Conservation (phyloP, 2,113 vertebrate species). For the Desmodus rotundus region DNA sequence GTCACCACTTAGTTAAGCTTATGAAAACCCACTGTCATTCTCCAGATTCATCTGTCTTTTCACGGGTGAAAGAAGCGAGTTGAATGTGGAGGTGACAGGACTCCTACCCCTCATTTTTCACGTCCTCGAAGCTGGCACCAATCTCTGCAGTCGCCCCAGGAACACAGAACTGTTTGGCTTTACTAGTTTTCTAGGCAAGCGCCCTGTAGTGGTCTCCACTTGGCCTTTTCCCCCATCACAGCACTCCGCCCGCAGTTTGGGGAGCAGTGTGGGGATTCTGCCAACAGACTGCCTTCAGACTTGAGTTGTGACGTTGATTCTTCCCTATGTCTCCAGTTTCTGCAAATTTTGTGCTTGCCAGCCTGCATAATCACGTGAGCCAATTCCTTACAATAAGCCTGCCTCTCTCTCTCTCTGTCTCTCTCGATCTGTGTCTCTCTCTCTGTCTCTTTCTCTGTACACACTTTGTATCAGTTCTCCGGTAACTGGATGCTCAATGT, state of each 20-base stretch:
- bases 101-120: not conserved
- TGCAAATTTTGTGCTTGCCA: not conserved
- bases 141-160: not conserved
- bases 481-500: not conserved
- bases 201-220: not conserved
- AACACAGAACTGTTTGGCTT: not conserved
- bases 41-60: not conserved
- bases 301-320: not conserved
- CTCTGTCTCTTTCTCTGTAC: not conserved
- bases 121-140: not conserved
- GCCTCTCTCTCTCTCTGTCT: not conserved
- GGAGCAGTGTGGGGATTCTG: not conserved
- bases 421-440: too few species aligned
- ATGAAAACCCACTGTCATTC: not conserved
- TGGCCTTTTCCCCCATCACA: not conserved
- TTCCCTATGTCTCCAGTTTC: not conserved
- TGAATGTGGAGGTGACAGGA: not conserved
- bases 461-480: not conserved
- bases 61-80: not conserved
- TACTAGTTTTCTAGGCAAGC: not conserved
- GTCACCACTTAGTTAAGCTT: not conserved
- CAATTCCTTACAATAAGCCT: not conserved
- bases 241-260: not conserved
- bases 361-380: not conserved
- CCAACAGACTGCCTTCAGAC: not conserved